Conservation (phyloP, 2,888 invertebrate genomes). For the Drosophila histrio region DNA sequence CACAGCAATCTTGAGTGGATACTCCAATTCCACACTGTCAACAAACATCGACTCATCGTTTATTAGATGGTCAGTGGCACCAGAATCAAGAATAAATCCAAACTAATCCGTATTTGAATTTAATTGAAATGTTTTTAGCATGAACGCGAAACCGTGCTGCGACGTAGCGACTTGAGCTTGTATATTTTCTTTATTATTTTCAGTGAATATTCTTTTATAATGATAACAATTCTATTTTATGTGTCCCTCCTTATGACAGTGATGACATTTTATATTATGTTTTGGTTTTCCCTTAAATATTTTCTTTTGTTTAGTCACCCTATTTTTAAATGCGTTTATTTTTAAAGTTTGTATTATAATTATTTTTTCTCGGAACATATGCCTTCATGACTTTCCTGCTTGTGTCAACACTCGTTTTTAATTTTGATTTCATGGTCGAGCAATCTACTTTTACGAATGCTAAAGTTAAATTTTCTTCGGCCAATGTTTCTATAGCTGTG, state of each 20-base stretch:
- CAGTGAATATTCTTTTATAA: slow-evolving; percentile 2
- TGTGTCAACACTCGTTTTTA: background rate
- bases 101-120: too few relatives aligned
- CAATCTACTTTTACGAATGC: background rate
- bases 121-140: background rate
- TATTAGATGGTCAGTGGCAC: slow-evolving; percentile 7
- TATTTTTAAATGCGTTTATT: background rate
- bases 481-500: too few relatives aligned
- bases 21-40: background rate
- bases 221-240: slow-evolving; percentile 10
- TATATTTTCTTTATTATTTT: slow-evolving; percentile 13
- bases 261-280: background rate
- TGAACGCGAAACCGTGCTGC: slow-evolving; percentile 7
- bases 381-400: background rate
- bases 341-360: background rate
- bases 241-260: slow-evolving; percentile 11
- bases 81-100: slow-evolving; percentile 3
- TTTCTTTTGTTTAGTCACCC: too few relatives aligned
- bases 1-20: too few relatives aligned
- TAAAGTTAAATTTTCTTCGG: too few relatives aligned
- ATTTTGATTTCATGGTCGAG: background rate
- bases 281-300: background rate
- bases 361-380: background rate
- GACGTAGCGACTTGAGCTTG: slow-evolving; percentile 7
- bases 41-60: background rate